Evolutionary conservation across 2,888 invertebrate genomes (phyloP), one percentile per base, ranked within the genome.

Genomic region (Cephalotes varians): DNA sequence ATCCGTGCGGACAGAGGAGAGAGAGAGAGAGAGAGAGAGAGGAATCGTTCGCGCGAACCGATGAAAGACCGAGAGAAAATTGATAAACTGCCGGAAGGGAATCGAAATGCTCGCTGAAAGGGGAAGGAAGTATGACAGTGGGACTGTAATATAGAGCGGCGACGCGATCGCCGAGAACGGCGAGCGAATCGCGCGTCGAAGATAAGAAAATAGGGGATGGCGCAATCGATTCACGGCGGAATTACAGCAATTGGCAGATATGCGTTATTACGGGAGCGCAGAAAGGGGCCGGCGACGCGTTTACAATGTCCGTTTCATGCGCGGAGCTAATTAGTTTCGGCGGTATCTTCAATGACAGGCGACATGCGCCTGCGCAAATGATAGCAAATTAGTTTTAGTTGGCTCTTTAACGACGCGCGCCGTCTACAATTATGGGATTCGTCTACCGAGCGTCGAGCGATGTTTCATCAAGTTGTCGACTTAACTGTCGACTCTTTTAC

Each of bases 261-360:
- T 34, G 56, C 72, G 71, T 71, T 72, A 77, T 77, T 77, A 54
- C 69, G 54, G 28, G 51, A 18, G n/a, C 21, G 56, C 31, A 9
- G 77, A 44, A 51, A 51, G 10, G 21, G 25, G 15, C 15, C 15
- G 65, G 51, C 15, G 21, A 51, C 31, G 54, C 31, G 77, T 72
- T 79, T 56, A 56, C 77, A 79, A 79, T 12, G 77, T 79, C 77
- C 56, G 72, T 79, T 77, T 56, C 77, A 56, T 44, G 54, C 71
- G 77, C 72, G 7, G 72, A 44, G 44, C 77, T 79, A 79, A 79
- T 79, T 79, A 79, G 77, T 79, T 79, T 79, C 72, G 72, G 77
- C 71, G 77, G 56, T 71, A 77, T 58, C 77, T 56, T 58, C 77
- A 79, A 79, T 79, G 77, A 79, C 77, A 77, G 72, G 56, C 77